Conservation (phyloP, 2,797 vertebrate species). For the Cossypha dichroa region DNA sequence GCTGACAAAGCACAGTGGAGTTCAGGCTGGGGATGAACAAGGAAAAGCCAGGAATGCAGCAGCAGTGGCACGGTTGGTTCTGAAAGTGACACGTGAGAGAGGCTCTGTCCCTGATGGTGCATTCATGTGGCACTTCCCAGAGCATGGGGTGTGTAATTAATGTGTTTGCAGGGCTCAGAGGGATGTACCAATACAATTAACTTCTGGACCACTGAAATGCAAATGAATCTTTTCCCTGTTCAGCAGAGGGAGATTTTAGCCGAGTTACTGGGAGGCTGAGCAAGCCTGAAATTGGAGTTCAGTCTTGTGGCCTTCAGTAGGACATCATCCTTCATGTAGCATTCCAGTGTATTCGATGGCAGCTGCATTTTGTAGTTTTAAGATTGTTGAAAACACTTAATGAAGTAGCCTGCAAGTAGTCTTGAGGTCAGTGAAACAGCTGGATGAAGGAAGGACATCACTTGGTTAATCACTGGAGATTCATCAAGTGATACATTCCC, state of each 20-base stretch:
- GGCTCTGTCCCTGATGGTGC: neutral
- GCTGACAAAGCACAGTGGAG: neutral
- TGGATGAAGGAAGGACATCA: neutral
- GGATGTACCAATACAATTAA: neutral
- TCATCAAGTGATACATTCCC: neutral
- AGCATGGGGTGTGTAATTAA: accelerated
- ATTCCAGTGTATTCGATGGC: accelerated
- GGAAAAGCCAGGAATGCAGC: neutral
- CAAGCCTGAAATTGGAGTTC: neutral
- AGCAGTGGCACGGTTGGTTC: neutral
- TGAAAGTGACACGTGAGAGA: neutral
- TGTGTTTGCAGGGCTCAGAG: neutral
- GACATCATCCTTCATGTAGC: accelerated
- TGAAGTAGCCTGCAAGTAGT: neutral
- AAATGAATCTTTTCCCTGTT: neutral
- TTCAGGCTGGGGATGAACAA: neutral
- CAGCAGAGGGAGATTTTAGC: neutral
- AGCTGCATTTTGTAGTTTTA: neutral
- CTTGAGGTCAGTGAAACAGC: neutral
- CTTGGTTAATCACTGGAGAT: neutral
- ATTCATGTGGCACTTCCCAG: neutral
- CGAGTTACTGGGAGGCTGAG: neutral
- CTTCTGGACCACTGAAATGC: neutral
- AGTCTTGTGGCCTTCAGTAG: neutral
- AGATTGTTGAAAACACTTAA: neutral